Conservation (phyloP, 2,797 vertebrate species). For the Heteromormyrus szaboi region DNA sequence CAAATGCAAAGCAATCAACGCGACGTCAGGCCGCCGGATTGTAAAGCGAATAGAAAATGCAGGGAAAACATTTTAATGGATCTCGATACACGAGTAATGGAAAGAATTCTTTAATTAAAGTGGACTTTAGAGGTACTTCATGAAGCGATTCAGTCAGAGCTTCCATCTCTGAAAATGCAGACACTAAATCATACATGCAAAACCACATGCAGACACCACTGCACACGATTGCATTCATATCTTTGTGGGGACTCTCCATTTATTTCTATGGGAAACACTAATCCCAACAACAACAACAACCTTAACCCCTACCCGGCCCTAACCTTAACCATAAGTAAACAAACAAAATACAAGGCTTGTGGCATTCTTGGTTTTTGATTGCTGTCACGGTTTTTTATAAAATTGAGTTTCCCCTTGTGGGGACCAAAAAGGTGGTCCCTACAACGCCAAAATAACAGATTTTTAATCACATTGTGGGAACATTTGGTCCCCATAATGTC, state of each 20-base stretch:
- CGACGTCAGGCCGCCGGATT: conserved; percentile 54
- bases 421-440: not conserved
- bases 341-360: not conserved
- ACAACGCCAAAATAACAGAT: not conserved
- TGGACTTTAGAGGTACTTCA: conserved; percentile 34
- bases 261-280: not conserved
- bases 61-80: conserved; percentile 51
- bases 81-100: conserved; percentile 43
- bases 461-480: not conserved
- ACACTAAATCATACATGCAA: not conserved
- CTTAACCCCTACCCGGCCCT: not conserved
- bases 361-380: not conserved
- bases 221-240: not conserved
- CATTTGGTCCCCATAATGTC: not conserved
- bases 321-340: not conserved
- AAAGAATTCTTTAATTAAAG: conserved; percentile 52
- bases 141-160: conserved; percentile 35
- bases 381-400: not conserved
- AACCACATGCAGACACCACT: not conserved
- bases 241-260: not conserved
- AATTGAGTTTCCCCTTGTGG: not conserved
- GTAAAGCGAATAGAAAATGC: conserved; percentile 46
- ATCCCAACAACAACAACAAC: not conserved
- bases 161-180: conserved; percentile 26
- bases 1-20: conserved; percentile 60